Base-by-base conservation (phyloP, 2,113 vertebrate genomes). In the Globicephala melas region DNA sequence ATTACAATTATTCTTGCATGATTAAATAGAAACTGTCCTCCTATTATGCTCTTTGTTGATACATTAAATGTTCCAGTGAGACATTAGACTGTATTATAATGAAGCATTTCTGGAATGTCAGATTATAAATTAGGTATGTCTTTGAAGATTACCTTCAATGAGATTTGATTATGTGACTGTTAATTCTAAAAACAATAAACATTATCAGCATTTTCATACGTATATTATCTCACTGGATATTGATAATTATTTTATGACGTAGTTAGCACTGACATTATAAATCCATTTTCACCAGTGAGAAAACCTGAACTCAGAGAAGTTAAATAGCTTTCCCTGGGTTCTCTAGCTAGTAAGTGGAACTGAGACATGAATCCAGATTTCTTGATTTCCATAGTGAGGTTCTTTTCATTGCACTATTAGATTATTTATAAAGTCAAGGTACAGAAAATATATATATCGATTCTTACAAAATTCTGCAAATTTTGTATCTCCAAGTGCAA, bases 71-170 rank as follows among this genome's bases (percentile, higher is more conserved):
- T 96, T 96, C 92, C 92, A 92, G n/a, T 86, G 94, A 97, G 94
- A 97, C 88, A 63, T 95, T 97, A 81, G 82, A 63, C 73, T 83
- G 74, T 73, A 83, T 91, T 65, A 71, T 92, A 96, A 96, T 76
- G 41, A 98, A 96, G 44, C 80, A 85, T 97, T 95, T 96, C 76
- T 95, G 70, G 90, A 97, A 85, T 33, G 13, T 77, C 96, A 96
- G 74, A 96, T 96, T 89, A 91, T 93, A 95, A 97, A 95, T 97
- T 96, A 91, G 84, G 68, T 85, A 89, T 74, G 71, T 93, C 62
- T 98, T 97, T 97, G 92, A 96, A 81, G 76, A 92, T 97, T 98
- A 96, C 83, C n/a, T 89, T 97, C 90, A 81, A 36, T 88, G 94
- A 96, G 74, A 97, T 97, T 93, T 91, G 77, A 96, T 95, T 94